Base-by-base conservation (phyloP, 2,888 invertebrate species). In the Andricus curvator region DNA sequence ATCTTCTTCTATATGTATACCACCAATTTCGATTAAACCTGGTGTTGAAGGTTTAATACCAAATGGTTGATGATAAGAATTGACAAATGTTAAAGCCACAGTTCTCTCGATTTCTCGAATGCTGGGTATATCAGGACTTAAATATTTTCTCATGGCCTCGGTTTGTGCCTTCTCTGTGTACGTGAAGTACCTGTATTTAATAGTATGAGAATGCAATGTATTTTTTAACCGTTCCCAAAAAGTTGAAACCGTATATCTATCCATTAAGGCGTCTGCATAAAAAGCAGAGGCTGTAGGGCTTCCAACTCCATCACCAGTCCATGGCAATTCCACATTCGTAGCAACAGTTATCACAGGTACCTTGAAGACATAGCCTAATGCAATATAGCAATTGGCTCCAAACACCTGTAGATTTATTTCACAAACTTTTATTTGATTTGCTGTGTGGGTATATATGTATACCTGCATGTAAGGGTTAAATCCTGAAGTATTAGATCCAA, bases 171-270 rank as follows among this genome's bases (percentile, higher is more conserved):
- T 33, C 33, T 33, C 33, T 33, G 33, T 33, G 8, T 33, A 33
- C 33, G 3, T 6, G 8, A 33, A 33, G 3, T 33, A 33, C 3
- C 33, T 33, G 33, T 0, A 33, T 8, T 33, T 33, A 6, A 0
- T 6, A 33, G 3, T 33, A 8, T 33, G 33, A 6, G 33, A 33
- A 33, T 33, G 33, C 33, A 33, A 33, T 33, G 33, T 6, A 6
- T 33, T 33, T 33, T 3, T 84, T 88, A 88, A 22, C 33, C 91
- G 84, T 13, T 86, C 78, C 86, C 84, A 86, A 76, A 91, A 88
- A 11, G 60, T 62, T 67, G 82, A 78, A 0, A 79, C 60, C 9
- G 77, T 82, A 64, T 78, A 82, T 22, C 25, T 17, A 22, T 78
- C 66, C 13, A 80, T 81, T 6, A 66, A 85, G 2, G 11, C 22